Percentiles rank a stretch among this genome's conserved stretches.
These are phyloP conservation scores for Hydropotes inermis DNA, from an alignment of 2,113 vertebrate species.

Conservation along the genomic window DNA sequence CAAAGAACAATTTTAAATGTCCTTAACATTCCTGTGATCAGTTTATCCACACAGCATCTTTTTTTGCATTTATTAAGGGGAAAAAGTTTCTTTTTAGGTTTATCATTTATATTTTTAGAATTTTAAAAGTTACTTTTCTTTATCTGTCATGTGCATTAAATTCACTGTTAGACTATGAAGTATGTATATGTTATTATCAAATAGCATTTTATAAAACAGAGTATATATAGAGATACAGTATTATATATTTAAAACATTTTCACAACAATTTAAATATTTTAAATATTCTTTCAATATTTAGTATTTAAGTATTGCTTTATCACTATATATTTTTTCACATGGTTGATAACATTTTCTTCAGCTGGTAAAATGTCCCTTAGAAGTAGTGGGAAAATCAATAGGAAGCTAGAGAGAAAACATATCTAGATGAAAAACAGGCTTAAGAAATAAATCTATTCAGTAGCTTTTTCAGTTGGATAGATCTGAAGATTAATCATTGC, in stretches of 20 bases:
- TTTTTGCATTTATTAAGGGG: neutral
- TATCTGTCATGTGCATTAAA: neutral
- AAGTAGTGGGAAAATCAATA: conserved; percentile 51
- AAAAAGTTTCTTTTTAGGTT: neutral
- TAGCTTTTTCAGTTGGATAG: conserved; percentile 31
- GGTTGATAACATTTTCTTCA: neutral
- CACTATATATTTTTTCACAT: neutral
- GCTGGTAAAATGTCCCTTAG: neutral
- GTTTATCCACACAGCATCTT: neutral
- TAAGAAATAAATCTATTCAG: conserved; percentile 34
- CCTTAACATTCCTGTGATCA: neutral
- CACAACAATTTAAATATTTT: conserved; percentile 9
- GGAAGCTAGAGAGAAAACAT: conserved; percentile 43
- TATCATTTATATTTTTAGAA: neutral
- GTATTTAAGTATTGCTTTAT: neutral
- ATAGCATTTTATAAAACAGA: neutral
- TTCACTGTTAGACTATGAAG: neutral
- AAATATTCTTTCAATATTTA: neutral
- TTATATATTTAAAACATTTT: neutral
- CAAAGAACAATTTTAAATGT: neutral
- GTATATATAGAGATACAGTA: neutral
- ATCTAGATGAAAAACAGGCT: neutral
- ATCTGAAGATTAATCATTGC: conserved; percentile 11
- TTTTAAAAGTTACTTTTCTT: neutral
- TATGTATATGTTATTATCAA: conserved; percentile 25